Percentiles rank a stretch among this genome's conserved stretches.
Conservation (phyloP, 1,140 invertebrate species). For the Schlechtendalia chinensis region DNA sequence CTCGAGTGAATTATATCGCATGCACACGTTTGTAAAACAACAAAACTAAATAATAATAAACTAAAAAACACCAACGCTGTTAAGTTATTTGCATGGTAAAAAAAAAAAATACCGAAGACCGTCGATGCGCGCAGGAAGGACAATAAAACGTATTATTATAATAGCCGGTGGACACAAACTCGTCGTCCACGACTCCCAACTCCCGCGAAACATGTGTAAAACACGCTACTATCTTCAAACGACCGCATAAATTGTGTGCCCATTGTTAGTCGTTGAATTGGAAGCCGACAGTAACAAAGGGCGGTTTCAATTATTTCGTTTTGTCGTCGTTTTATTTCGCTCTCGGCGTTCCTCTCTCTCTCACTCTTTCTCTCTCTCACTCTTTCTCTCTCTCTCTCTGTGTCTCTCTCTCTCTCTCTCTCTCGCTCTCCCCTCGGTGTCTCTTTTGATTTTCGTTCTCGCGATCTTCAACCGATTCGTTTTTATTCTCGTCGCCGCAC, state of each 20-base stretch:
- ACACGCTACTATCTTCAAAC: constrained; percentile 45
- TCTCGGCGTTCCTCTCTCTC: background rate
- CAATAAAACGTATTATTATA: constrained; percentile 41
- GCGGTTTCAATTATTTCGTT: constrained; percentile 49
- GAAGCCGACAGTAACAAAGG: constrained; percentile 49
- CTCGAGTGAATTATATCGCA: constrained; percentile 28
- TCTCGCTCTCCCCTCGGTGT: no score
- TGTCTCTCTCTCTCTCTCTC: background rate
- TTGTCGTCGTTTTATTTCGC: constrained; percentile 40
- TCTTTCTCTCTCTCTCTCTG: constrained; percentile 7
- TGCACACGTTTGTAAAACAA: constrained; percentile 10
- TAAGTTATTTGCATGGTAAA: constrained; percentile 48
- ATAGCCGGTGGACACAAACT: constrained; percentile 35
- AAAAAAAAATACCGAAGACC: constrained; percentile 39
- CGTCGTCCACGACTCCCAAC: constrained; percentile 40
- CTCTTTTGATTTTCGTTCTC: no score
- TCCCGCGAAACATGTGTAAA: constrained; percentile 43
- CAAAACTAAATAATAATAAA: background rate
- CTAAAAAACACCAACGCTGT: constrained; percentile 33
- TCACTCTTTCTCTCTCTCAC: background rate
- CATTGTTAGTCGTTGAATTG: constrained; percentile 46
- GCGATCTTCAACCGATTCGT: constrained; percentile 12
- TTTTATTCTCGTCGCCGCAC: constrained; percentile 27
- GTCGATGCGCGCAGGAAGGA: constrained; percentile 35
- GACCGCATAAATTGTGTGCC: constrained; percentile 44